A percentile compares a stretch with the other conserved stretches of the same genome.
Conservation (phyloP, 1,140 invertebrate genomes). For the Sipha flava region DNA sequence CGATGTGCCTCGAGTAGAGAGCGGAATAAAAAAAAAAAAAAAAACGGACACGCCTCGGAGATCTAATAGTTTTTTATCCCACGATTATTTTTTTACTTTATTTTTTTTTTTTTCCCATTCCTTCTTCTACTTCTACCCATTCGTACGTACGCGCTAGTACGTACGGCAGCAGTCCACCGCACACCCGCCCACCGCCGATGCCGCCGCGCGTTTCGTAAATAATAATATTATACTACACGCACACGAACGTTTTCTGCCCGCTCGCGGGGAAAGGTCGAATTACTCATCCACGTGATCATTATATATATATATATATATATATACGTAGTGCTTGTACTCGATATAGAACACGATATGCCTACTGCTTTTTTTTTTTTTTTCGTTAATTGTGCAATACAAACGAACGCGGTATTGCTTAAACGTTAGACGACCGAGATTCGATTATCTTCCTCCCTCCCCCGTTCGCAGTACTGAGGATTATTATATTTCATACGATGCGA, state of each 20-base stretch:
- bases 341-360: not conserved
- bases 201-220: not conserved
- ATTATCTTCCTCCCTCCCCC: too few species aligned
- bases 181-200: not conserved
- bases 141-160: too few species aligned
- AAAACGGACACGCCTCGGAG: not conserved
- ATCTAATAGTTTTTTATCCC: slow-evolving; percentile 11
- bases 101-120: not conserved
- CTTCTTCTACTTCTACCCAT: not conserved
- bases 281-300: not conserved
- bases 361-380: not conserved
- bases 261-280: not conserved
- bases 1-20: not conserved
- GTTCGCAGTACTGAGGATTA: not conserved
- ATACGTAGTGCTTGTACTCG: too few species aligned
- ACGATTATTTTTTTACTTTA: slow-evolving; percentile 1
- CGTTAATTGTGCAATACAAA: not conserved
- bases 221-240: not conserved
- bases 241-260: not conserved
- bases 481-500: too few species aligned
- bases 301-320: too few species aligned
- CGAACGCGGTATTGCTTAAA: not conserved
- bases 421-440: not conserved
- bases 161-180: not conserved
- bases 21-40: not conserved